Base-by-base conservation (phyloP, 1,140 invertebrate species). In the Pachyrhynchus sulphureomaculatus region DNA sequence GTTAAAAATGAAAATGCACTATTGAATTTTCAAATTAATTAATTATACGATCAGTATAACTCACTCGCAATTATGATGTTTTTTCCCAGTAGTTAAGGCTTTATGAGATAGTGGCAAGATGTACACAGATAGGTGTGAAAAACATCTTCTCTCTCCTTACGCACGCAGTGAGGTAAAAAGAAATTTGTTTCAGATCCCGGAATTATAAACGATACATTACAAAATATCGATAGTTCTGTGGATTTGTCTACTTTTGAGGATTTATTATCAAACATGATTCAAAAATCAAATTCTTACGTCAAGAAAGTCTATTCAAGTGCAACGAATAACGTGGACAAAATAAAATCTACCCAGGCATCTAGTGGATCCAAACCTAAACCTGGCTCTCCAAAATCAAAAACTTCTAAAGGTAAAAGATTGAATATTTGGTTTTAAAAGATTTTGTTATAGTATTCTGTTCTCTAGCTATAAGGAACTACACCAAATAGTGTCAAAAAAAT, bases 221-320 rank as follows among this genome's bases (percentile, higher is more conserved):
- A 42, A 32, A 6, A 52, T 17, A 33, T 18, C 2, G 17, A 24
- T 13, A 44, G 37, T 18, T 13, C 32, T 9, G 23, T 53, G 2
- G 57, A 60, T 52, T 12, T 60, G 37, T 20, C 47, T 12, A 33
- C 42, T 17, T 60, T 60, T 13, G 26, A 60, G 8, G 15, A 41
- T 12, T 13, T 52, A n/a, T 36, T 60, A 9, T 23, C 23, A 2
- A 1, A 9, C 32, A 3, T 60, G 8, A 9, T 60, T 13, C 47
- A 52, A 20, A 60, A 60, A 36, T 23, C 18, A 20, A 15, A 24
- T 2, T n/a, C 2, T 0, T 36, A 6, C 13, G 12, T 52, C 24
- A 60, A 60, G 33, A 51, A 44, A 26, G 0, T 36, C 9, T 18
- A 32, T n/a, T 26, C 26, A 32, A 26, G 20, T 29, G n/a, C 45